phyloP scores from a whole-genome alignment of 2,113 vertebrate species.

The Cavia aperea region DNA sequence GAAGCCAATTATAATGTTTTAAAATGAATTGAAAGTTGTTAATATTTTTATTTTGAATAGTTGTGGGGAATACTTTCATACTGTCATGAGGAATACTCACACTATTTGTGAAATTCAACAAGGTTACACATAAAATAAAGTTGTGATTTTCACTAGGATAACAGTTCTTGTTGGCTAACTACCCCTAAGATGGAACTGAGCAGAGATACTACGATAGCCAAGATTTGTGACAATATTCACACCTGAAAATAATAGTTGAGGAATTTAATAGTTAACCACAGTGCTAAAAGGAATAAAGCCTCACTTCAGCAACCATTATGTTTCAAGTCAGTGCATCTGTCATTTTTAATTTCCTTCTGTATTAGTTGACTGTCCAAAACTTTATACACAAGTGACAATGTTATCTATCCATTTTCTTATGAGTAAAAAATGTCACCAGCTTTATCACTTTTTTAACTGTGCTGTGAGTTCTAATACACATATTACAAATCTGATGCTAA shows the following conservation, averaged over 20 bases:
- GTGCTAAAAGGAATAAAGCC: slow-evolving; percentile 74
- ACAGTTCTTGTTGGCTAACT: not conserved
- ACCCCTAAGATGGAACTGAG: slow-evolving; percentile 6
- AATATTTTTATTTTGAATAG: not conserved
- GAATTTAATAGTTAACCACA: slow-evolving; percentile 71
- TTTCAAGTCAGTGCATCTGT: slow-evolving; percentile 75
- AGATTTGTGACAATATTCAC: slow-evolving; percentile 41
- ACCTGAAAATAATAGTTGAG: slow-evolving; percentile 59
- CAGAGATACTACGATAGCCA: slow-evolving; percentile 25
- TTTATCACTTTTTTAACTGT: slow-evolving; percentile 66
- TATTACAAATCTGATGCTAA: slow-evolving; percentile 29
- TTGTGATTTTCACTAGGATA: not conserved
- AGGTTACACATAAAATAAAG: not conserved
- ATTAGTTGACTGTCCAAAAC: slow-evolving; percentile 79
- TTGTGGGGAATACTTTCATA: not conserved
- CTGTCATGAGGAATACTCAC: not conserved
- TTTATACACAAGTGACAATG: slow-evolving; percentile 76
- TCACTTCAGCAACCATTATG: slow-evolving; percentile 78
- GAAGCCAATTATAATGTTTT: not conserved
- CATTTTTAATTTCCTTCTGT: slow-evolving; percentile 80
- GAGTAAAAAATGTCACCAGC: slow-evolving; percentile 70
- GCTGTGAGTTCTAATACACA: slow-evolving; percentile 54
- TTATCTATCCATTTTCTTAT: slow-evolving; percentile 73
- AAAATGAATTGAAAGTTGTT: not conserved
- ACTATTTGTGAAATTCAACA: not conserved